Evolutionary conservation across 2,797 vertebrate genomes (phyloP).

Genomic region (Pagetopsis macropterus): DNA sequence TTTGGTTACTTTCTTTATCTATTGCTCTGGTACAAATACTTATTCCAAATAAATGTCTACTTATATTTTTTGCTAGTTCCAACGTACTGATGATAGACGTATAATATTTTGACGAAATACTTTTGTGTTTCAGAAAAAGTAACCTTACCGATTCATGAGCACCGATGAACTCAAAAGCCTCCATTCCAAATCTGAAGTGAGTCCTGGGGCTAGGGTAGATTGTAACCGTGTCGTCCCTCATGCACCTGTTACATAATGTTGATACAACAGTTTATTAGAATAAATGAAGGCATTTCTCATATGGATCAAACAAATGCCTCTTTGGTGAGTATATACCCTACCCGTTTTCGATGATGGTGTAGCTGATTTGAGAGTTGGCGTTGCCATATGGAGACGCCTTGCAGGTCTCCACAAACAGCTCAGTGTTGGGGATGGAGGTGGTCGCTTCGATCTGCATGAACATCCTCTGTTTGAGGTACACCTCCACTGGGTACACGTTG

Average conservation of each 20-base stretch:
- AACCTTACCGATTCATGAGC: conserved; percentile 57
- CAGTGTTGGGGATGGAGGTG: conserved; percentile 47
- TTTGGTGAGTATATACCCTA: conserved; percentile 3
- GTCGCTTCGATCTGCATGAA: conserved; percentile 69
- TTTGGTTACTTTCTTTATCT: no score
- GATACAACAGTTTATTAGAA: background rate
- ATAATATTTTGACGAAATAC: background rate
- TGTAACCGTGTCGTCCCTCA: conserved; percentile 55
- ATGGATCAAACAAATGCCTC: background rate
- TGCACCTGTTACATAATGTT: conserved; percentile 46
- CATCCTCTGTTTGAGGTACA: conserved; percentile 60
- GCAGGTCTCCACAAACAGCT: conserved; percentile 76
- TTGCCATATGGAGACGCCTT: conserved; percentile 67
- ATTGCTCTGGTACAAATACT: no score
- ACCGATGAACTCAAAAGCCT: conserved; percentile 75
- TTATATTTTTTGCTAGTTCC: no score
- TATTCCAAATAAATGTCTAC: no score
- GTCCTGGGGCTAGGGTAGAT: conserved; percentile 48
- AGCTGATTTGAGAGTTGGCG: conserved; percentile 57
- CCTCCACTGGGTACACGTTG: conserved; percentile 62
- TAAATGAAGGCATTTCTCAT: background rate
- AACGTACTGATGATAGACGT: background rate
- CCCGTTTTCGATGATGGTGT: conserved; percentile 70
- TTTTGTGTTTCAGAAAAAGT: background rate
- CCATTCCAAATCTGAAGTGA: conserved; percentile 68